These are phyloP conservation scores for roundworm (Caenorhabditis elegans) DNA, from an alignment of 1,140 invertebrate genomes.

Conservation along the genomic window WBcel235 BX284604.4:10108501-10109000, in stretches of 20 bases:
- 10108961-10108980: slow-evolving; percentile 84
- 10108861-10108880: too few species aligned
- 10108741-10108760: slow-evolving; percentile 94
- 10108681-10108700: slow-evolving; percentile 97
- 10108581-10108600: slow-evolving; percentile 91
- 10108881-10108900: too few species aligned
- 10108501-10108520: too few species aligned
- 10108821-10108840: too few species aligned
- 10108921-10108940: not conserved
- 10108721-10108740: slow-evolving; percentile 97
- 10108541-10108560: slow-evolving; percentile 97
- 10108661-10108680: slow-evolving; percentile 77
- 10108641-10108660: too few species aligned
- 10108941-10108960: slow-evolving; percentile 87
- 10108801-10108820: too few species aligned
- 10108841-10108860: too few species aligned
- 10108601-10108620: too few species aligned
- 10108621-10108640: too few species aligned
- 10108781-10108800: slow-evolving; percentile 82
- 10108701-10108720: slow-evolving; percentile 99
- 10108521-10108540: slow-evolving; percentile 70
- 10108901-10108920: too few species aligned
- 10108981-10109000: slow-evolving; percentile 92
- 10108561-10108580: slow-evolving; percentile 97
- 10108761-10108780: slow-evolving; percentile 99